These are phyloP conservation scores for Leptinotarsa defecta DNA, from an alignment of 1,140 invertebrate species.

Conservation along the genomic window DNA sequence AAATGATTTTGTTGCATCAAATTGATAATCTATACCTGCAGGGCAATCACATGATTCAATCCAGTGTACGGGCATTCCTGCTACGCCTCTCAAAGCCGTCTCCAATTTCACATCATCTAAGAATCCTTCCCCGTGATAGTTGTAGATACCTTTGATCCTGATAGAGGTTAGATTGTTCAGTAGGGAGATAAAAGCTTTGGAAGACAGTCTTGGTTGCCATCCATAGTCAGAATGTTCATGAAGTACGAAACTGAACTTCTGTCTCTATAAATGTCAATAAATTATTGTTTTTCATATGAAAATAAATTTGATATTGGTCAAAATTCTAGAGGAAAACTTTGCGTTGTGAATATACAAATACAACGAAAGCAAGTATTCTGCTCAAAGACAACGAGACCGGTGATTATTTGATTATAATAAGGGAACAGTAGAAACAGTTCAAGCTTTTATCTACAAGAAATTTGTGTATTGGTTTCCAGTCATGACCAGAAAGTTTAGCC, in stretches of 20 bases:
- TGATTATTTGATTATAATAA: too few species aligned
- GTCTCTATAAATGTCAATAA: conserved; percentile 58
- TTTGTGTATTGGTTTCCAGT: too few species aligned
- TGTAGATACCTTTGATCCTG: conserved; percentile 91
- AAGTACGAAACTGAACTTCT: conserved; percentile 80
- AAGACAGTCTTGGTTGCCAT: conserved; percentile 86
- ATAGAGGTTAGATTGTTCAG: conserved; percentile 92
- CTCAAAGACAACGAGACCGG: too few species aligned
- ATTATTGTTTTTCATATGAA: too few species aligned
- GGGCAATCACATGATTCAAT: conserved; percentile 95
- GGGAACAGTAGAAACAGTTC: too few species aligned
- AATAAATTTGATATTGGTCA: too few species aligned
- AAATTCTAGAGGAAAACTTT: too few species aligned
- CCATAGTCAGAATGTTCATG: conserved; percentile 90
- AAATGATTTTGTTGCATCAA: too few species aligned
- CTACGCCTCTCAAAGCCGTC: conserved; percentile 79
- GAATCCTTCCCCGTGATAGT: conserved; percentile 80
- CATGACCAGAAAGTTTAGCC: too few species aligned
- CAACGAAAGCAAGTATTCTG: too few species aligned
- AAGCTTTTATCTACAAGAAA: too few species aligned
- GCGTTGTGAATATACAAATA: too few species aligned
- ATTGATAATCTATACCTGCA: conserved; percentile 58
- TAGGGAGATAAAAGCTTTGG: conserved; percentile 88
- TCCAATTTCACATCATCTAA: conserved; percentile 87
- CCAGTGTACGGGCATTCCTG: conserved; percentile 84